Evolutionary conservation across 1,140 invertebrate species (phyloP), one percentile per base, ranked within the genome.

Genomic region (Lepidurus couesii): DNA sequence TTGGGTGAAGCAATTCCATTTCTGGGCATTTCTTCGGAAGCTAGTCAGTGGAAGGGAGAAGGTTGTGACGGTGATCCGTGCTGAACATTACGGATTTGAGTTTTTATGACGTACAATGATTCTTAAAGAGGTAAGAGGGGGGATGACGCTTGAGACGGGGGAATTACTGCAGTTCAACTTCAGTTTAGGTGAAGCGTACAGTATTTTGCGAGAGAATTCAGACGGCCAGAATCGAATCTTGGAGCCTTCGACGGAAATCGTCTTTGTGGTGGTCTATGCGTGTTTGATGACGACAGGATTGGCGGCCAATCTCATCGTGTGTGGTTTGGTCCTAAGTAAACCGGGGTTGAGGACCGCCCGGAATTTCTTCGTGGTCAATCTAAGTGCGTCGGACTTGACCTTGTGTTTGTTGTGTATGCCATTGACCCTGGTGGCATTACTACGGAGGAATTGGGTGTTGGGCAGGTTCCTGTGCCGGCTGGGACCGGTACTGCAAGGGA

Each of bases 331-430:
- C 0, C 21, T 65, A 13, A 65, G n/a, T 16, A 65, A 65, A 16
- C 53, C 53, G 1, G 53, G 53, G 21, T 21, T 65, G 21, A 65
- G 53, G 53, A 65, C 76, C 11, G 44, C 76, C 13, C 44, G 42
- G 47, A 77, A 45, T 26, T 42, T 77, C 47, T 77, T 77, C 26
- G 47, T 77, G 26, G 26, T 77, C 10, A 77, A 77, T 26, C 16
- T 77, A 11, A 47, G 43, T 53, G 44, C 44, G 13, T 77, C 76
- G 2, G 76, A 77, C 47, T 47, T 77, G 42, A 45, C 43, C 4
- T 24, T 77, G 76, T 77, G 76, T 77, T 77, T 77, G 44, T 43
- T 45, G 16, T 44, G 44, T 16, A 77, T 77, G 76, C 76, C 76
- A 0, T 53, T 77, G 76, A 77, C 76, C 26, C 34, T 77, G 43